Conservation (phyloP, 2,797 vertebrate genomes). For the Gadopsis bispinosus region DNA sequence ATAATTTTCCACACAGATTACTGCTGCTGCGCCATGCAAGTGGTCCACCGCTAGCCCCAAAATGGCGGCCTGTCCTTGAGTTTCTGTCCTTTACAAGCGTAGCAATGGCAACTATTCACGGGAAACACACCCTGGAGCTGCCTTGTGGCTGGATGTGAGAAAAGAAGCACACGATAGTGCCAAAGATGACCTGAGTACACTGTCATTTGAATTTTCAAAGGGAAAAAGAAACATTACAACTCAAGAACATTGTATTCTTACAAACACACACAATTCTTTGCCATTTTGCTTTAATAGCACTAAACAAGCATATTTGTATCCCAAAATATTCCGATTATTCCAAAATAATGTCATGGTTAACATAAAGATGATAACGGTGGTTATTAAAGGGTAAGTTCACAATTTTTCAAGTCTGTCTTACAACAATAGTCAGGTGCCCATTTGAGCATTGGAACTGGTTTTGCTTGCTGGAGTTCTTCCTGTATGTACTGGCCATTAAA, state of each 20-base stretch:
- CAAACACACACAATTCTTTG: background rate
- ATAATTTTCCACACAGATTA: constrained; percentile 64
- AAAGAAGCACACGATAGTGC: background rate
- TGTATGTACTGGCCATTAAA: background rate
- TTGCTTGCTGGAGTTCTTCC: constrained; percentile 3
- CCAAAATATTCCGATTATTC: constrained; percentile 1
- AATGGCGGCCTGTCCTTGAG: constrained; percentile 75
- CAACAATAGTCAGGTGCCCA: background rate
- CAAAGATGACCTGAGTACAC: background rate
- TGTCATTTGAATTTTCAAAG: constrained; percentile 10
- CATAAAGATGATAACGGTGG: too few species aligned
- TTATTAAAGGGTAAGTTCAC: background rate
- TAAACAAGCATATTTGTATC: constrained; percentile 2
- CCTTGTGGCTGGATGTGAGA: constrained; percentile 5
- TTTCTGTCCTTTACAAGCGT: constrained; percentile 48
- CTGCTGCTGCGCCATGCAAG: constrained; percentile 24
- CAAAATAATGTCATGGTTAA: background rate
- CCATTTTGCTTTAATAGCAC: background rate
- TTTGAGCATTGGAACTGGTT: background rate
- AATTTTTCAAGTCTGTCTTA: background rate
- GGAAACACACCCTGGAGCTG: constrained; percentile 5
- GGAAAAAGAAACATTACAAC: background rate
- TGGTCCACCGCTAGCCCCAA: constrained; percentile 31
- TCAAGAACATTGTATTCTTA: background rate
- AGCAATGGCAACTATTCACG: constrained; percentile 25